Evolutionary conservation across 2,113 vertebrate species (phyloP).

Genomic region (Edolisoma coerulescens): DNA sequence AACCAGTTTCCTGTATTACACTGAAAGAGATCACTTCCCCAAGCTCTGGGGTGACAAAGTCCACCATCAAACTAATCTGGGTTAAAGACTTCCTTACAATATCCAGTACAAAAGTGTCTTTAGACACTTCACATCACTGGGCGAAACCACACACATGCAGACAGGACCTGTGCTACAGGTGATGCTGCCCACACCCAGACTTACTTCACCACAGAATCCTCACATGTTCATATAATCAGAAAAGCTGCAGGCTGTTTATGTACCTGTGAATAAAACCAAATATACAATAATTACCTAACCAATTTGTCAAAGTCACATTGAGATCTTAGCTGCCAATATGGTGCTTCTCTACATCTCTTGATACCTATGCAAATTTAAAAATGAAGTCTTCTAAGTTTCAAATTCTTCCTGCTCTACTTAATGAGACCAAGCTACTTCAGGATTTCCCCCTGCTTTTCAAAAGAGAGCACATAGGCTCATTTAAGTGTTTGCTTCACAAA

Average conservation of each 20-base stretch:
- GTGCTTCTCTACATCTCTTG: not conserved
- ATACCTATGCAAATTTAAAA: not conserved
- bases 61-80: not conserved
- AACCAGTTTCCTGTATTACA: not conserved
- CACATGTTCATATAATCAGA: not conserved
- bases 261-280: not conserved
- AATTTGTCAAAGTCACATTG: not conserved
- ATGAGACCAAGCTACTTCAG: not conserved
- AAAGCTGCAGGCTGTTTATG: not conserved
- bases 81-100: not conserved
- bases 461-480: not conserved
- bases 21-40: not conserved
- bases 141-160: not conserved
- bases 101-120: not conserved
- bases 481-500: not conserved
- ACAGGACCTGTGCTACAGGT: not conserved
- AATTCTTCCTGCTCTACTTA: not conserved
- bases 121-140: not conserved
- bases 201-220: not conserved
- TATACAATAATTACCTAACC: not conserved
- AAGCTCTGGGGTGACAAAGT: not conserved
- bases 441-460: not conserved
- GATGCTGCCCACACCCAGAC: not conserved
- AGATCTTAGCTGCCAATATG: not conserved
- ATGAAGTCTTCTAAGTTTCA: not conserved